phyloP scores from a whole-genome alignment of 2,113 vertebrate genomes.

The Stigmatopora argus region DNA sequence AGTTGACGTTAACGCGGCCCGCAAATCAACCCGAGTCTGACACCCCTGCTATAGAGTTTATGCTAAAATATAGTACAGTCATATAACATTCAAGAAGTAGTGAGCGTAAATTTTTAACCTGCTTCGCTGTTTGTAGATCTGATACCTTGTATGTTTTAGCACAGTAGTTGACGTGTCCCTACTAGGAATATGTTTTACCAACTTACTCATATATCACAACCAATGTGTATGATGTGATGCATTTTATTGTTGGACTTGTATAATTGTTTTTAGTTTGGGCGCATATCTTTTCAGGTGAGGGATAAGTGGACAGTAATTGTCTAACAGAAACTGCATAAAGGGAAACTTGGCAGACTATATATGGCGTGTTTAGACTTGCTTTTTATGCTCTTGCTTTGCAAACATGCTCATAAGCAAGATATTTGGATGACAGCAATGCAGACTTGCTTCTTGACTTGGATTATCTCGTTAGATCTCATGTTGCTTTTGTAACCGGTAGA shows the following conservation, averaged over 20 bases:
- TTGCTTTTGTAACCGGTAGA: constrained; percentile 6
- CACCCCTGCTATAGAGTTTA: no score
- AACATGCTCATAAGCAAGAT: constrained; percentile 19
- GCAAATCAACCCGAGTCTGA: no score
- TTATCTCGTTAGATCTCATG: constrained; percentile 3
- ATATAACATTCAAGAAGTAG: neutral
- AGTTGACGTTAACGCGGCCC: no score
- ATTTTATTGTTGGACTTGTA: neutral
- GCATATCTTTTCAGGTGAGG: neutral
- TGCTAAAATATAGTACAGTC: neutral
- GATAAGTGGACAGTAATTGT: neutral
- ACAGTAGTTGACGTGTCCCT: no score
- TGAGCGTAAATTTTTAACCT: neutral
- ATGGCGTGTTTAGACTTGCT: constrained; percentile 40
- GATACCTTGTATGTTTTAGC: neutral
- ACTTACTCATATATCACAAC: neutral
- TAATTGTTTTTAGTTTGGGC: neutral
- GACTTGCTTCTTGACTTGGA: neutral
- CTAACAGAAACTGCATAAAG: neutral
- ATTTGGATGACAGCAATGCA: constrained; percentile 1
- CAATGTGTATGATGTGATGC: neutral
- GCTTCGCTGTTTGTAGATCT: neutral
- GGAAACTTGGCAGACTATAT: constrained; percentile 28
- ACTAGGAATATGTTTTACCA: no score
- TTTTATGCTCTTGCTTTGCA: constrained; percentile 10